These are phyloP conservation scores for Apamea sordens DNA, from an alignment of 2,888 invertebrate species.

Conservation along the genomic window DNA sequence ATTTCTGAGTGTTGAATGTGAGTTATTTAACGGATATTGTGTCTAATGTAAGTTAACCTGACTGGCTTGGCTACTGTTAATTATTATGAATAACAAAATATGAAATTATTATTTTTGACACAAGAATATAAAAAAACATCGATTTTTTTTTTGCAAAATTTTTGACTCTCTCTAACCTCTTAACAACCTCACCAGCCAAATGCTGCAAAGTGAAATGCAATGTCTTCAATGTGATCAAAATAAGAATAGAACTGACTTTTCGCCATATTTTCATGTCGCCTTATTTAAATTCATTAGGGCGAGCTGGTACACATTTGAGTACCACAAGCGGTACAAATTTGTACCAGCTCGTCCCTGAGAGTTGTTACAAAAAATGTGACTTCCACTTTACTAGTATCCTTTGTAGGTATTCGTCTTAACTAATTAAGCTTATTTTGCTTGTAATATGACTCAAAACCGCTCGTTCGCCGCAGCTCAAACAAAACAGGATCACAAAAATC, in stretches of 20 bases:
- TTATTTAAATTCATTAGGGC: not conserved
- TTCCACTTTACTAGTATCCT: not conserved
- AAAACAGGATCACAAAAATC: not conserved
- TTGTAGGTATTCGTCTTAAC: not conserved
- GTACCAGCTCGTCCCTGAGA: not conserved
- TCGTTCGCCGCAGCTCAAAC: not conserved
- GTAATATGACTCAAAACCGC: not conserved
- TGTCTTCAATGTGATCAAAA: slow-evolving; percentile 36
- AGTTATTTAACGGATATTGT: slow-evolving; percentile 44
- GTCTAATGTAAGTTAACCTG: slow-evolving; percentile 55
- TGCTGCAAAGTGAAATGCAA: not conserved
- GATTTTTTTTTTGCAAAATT: not conserved
- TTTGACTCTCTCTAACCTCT: not conserved
- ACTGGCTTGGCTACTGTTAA: slow-evolving; percentile 25
- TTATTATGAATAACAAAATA: slow-evolving; percentile 10
- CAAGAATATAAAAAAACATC: not conserved
- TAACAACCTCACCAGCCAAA: not conserved
- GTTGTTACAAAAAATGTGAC: not conserved
- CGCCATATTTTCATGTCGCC: not conserved
- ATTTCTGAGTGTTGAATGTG: slow-evolving; percentile 60
- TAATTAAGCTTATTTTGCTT: not conserved
- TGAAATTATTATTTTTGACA: no score
- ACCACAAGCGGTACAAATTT: not conserved
- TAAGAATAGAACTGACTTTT: slow-evolving; percentile 3
- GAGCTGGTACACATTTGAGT: not conserved